Base-by-base conservation (phyloP, 1,140 invertebrate genomes). In the Aphelenchoides fujianensis region DNA sequence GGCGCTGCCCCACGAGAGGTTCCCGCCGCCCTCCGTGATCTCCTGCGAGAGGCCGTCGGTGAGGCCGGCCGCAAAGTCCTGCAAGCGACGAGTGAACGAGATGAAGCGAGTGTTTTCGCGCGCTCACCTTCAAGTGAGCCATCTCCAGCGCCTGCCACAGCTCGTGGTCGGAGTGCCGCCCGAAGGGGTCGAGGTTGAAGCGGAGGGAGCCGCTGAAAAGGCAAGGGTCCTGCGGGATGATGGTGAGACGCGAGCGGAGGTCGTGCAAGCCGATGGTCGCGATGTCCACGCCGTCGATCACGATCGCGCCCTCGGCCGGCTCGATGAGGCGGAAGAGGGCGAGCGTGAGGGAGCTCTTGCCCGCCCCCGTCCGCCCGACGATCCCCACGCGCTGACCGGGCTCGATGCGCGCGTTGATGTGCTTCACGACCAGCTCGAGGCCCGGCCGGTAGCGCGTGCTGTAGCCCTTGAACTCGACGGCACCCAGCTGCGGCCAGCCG, bases 171-270 rank as follows among this genome's bases (percentile, higher is more conserved):
- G 85, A 85, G 76, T 90, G 90, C 31, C 87, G 72, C 28, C 90
- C 87, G 80, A 93, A 94, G 0, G 93, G 92, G 87, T 95, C 93
- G 74, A 95, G 86, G 85, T 95, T 95, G 80, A 90, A 90, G 23
- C 93, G 87, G 71, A 95, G 82, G 31, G 89, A 89, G 0, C 91
- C 92, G 0, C 91, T 91, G 83, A 94, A 95, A 0, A 94, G 83
- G 7, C 94, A 90, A 0, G 93, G 81, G 48, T 84, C 92, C 85
- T 94, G 74, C 0, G 92, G 92, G 74, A 95, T 94, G 74, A 94
- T 93, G 23, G 91, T 90, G 36, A 93, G 89, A 73, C 89, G 89
- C 12, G 88, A 88, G 5, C 92, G 86, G 0, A 93, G 83, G 76
- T 90, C 88, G 72, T 91, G 88, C 3, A 92, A 85, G 0, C 90